Conservation (phyloP, 2,113 vertebrate genomes). For the Herpetotheres cachinnans region DNA sequence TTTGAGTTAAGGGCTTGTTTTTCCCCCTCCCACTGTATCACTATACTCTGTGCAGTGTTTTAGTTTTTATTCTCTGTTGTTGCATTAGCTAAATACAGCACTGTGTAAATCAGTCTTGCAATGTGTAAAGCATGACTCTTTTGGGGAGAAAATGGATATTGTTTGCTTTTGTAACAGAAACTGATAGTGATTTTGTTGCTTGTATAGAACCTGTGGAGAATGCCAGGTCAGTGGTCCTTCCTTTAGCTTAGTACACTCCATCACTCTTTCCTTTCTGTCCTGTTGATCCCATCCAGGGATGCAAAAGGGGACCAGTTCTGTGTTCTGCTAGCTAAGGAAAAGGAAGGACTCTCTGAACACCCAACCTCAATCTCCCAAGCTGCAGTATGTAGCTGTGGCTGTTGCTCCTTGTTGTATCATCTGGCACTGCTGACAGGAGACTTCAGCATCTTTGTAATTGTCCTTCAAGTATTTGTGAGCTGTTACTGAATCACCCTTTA, state of each 20-base stretch:
- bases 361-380: not conserved
- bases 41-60: not conserved
- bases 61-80: not conserved
- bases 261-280: not conserved
- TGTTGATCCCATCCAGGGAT: not conserved
- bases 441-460: not conserved
- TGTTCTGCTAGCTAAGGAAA: not conserved
- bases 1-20: not conserved
- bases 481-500: not conserved
- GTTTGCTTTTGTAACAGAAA: not conserved
- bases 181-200: not conserved
- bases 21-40: not conserved
- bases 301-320: not conserved
- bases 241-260: not conserved
- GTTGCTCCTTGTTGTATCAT: not conserved
- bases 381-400: not conserved
- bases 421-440: not conserved
- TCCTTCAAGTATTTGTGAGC: not conserved
- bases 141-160: not conserved
- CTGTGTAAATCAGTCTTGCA: not conserved
- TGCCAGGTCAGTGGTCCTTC: not conserved
- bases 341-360: not conserved
- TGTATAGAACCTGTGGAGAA: not conserved
- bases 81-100: not conserved
- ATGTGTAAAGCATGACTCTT: not conserved